Evolutionary conservation across 2,888 invertebrate species (phyloP), one percentile per base, ranked within the genome.

Genomic region (Tiliacea aurago): DNA sequence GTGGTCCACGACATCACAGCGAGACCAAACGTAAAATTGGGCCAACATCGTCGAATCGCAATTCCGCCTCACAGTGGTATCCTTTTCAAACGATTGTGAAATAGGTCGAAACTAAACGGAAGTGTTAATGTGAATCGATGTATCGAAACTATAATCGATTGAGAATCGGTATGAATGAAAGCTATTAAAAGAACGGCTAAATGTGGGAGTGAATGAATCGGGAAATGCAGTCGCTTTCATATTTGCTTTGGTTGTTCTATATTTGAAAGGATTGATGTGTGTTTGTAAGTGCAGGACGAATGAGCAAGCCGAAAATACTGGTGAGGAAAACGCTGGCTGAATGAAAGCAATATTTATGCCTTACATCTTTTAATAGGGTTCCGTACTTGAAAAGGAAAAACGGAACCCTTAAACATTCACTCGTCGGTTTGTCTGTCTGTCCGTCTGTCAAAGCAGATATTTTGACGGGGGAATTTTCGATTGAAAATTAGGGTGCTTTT

Each of bases 111-210:
- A 73, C 76, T 74, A 85, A 84, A 84, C 83, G 81, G 71, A 78
- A 83, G 83, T 77, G 73, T 56, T 72, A 84, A 82, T 80, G 72
- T 72, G 69, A 86, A 81, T 76, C 85, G 80, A 83, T 85, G 73
- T 66, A 85, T 80, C 66, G 65, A 75, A 65, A 74, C 58, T 55
- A 71, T 73, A 83, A 85, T 83, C 78, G 78, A 78, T 80, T 83
- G 18, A 28, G 76, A 74, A 85, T 86, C 81, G 84, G 75, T 81
- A 79, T 88, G 86, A 88, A 88, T 88, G 87, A 76, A 84, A 65
- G 81, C 86, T 88, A 88, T 85, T 84, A 86, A 80, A 87, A 87
- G 87, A 77, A 77, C 74, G 47, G 65, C 77, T 85, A 76, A 76
- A 89, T 89, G 85, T 73, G 82, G 78, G 88, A 86, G 69, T 81